Evolutionary conservation across 2,888 invertebrate genomes (phyloP).

Genomic region (Cephonodes hylas): DNA sequence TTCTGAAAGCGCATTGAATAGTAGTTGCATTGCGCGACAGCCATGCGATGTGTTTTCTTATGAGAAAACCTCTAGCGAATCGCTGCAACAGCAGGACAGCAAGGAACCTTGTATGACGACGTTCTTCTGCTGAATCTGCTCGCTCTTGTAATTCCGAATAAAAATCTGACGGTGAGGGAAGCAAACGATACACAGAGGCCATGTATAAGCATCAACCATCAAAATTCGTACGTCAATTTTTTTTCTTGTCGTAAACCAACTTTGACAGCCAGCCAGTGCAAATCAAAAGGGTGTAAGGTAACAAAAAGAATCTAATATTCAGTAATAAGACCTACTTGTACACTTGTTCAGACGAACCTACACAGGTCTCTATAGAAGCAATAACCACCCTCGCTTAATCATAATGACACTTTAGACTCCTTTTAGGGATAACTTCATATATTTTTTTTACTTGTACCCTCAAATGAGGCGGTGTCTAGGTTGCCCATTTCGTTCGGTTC

Average conservation of each 20-base stretch:
- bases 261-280: background rate
- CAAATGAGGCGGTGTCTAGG: conserved; percentile 54
- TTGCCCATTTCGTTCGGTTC: conserved; percentile 67
- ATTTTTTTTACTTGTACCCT: conserved; percentile 52
- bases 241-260: background rate
- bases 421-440: conserved; percentile 46
- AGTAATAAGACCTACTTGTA: background rate
- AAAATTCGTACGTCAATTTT: background rate
- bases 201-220: conserved; percentile 30
- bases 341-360: background rate
- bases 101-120: conserved; percentile 46
- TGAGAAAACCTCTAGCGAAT: conserved; percentile 57
- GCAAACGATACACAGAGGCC: conserved; percentile 55
- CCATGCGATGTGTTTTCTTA: conserved; percentile 63
- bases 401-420: conserved; percentile 41
- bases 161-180: conserved; percentile 51
- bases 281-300: background rate
- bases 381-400: conserved; percentile 34
- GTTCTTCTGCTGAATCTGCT: conserved; percentile 49
- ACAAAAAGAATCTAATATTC: background rate
- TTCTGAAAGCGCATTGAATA: conserved; percentile 68
- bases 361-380: conserved; percentile 16
- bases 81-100: conserved; percentile 61
- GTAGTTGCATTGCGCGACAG: conserved; percentile 57
- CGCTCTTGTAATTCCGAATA: conserved; percentile 53